These are phyloP conservation scores for Hypomesus transpacificus DNA, from an alignment of 2,113 vertebrate species.

Conservation along the genomic window DNA sequence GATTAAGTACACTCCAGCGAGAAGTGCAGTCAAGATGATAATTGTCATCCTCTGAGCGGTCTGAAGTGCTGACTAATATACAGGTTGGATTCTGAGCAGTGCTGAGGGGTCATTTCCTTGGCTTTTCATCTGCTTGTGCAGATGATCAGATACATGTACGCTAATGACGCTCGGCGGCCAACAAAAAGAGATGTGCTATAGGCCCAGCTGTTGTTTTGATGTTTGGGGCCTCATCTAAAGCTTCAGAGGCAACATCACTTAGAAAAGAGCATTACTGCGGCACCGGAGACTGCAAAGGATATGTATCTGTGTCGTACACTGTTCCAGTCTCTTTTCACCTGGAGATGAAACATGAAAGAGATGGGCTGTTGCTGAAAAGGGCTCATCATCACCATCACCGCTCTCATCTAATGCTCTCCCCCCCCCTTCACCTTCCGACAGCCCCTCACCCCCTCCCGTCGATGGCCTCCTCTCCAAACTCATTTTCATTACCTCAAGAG, in stretches of 20 bases:
- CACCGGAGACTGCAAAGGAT: not conserved
- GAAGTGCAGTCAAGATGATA: not conserved
- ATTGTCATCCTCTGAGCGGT: not conserved
- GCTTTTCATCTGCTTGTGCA: not conserved
- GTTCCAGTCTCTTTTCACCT: not conserved
- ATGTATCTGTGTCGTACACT: too few species aligned
- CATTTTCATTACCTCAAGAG: conserved; percentile 1
- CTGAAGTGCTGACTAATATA: not conserved
- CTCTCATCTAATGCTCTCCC: too few species aligned
- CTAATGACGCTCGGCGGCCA: too few species aligned
- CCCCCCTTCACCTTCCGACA: too few species aligned
- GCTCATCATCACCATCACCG: too few species aligned
- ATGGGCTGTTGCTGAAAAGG: too few species aligned
- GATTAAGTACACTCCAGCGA: not conserved
- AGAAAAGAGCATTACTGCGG: not conserved
- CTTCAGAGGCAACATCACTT: not conserved
- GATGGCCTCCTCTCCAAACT: not conserved
- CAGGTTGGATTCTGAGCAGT: not conserved
- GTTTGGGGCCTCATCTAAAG: not conserved
- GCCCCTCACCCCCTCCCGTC: not conserved
- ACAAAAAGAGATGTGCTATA: too few species aligned
- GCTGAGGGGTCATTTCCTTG: not conserved
- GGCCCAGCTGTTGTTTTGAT: not conserved
- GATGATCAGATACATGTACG: too few species aligned
- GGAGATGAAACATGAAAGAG: not conserved